phyloP scores from a whole-genome alignment of 2,113 vertebrate genomes.

The Brienomyrus brachyistius region DNA sequence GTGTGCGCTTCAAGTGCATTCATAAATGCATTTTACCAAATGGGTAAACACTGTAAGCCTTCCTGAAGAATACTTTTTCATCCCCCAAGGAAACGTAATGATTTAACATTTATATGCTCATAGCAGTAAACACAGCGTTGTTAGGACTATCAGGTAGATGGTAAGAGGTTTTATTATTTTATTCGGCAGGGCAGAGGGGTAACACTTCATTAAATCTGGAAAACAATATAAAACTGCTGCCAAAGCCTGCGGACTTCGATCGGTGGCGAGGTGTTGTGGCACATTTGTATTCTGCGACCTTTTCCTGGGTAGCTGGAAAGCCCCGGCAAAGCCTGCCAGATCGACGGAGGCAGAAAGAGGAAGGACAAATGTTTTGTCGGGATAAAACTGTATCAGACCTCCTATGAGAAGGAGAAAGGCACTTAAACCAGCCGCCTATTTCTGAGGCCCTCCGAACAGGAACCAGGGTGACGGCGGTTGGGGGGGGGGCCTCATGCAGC shows the following conservation, averaged over 20 bases:
- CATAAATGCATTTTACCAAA: background rate
- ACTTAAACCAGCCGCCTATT: slow-evolving; percentile 33
- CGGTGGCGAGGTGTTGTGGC: slow-evolving; percentile 24
- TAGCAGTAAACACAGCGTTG: background rate
- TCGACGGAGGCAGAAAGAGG: slow-evolving; percentile 31
- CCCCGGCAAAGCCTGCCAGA: slow-evolving; percentile 38
- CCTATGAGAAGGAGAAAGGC: slow-evolving; percentile 31
- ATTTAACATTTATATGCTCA: background rate
- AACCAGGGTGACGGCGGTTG: slow-evolving; percentile 22
- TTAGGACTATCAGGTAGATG: background rate
- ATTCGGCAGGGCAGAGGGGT: background rate
- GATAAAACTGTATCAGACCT: slow-evolving; percentile 40
- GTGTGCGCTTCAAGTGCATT: background rate
- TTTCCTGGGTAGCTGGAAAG: slow-evolving; percentile 35
- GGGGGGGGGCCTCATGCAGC: slow-evolving; percentile 26
- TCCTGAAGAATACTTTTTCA: background rate
- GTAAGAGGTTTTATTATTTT: background rate
- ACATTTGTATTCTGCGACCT: slow-evolving; percentile 38
- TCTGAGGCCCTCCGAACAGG: slow-evolving; percentile 32
- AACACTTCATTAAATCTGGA: slow-evolving; percentile 33
- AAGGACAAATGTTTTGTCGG: slow-evolving; percentile 44
- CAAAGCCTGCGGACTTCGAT: slow-evolving; percentile 7
- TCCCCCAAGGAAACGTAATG: background rate
- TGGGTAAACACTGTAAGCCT: background rate
- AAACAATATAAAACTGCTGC: slow-evolving; percentile 26